These are phyloP conservation scores for Parnassius mnemosyne DNA, from an alignment of 2,888 invertebrate genomes.

Conservation along the genomic window DNA sequence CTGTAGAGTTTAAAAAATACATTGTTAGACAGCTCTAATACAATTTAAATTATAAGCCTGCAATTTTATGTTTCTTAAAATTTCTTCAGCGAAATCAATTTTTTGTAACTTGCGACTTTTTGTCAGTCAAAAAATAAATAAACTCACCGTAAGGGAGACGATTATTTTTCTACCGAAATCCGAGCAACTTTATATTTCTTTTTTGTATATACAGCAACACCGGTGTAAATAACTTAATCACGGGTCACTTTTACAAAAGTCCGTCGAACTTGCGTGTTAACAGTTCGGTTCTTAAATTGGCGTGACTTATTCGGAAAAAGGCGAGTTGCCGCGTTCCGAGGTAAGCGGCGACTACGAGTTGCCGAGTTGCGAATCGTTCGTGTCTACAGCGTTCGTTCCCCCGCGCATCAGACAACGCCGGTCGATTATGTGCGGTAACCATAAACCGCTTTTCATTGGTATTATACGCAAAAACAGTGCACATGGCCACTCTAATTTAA, in stretches of 20 bases:
- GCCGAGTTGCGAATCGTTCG: constrained; percentile 35
- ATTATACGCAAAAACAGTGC: background rate
- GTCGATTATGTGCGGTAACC: constrained; percentile 29
- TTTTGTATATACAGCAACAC: constrained; percentile 45
- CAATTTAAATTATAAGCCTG: background rate
- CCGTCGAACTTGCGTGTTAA: constrained; percentile 31
- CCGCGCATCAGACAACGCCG: constrained; percentile 58
- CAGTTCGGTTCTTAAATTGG: constrained; percentile 31
- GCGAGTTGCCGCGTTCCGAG: constrained; percentile 53
- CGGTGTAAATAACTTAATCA: constrained; percentile 38
- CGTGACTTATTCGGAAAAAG: constrained; percentile 35
- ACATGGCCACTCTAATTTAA: constrained; percentile 14
- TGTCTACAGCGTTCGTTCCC: constrained; percentile 54
- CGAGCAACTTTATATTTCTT: constrained; percentile 32
- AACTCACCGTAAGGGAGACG: constrained; percentile 64
- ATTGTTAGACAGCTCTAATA: constrained; percentile 1
- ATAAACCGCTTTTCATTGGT: constrained; percentile 5
- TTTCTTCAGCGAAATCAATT: background rate
- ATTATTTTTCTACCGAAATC: constrained; percentile 52
- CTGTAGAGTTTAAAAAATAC: constrained; percentile 8
- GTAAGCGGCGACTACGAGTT: constrained; percentile 63
- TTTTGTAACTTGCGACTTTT: background rate
- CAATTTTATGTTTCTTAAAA: background rate
- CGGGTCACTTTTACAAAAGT: constrained; percentile 55
- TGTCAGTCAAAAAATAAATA: background rate